Percentiles rank a stretch among this genome's conserved stretches.
These are phyloP conservation scores for Mycalesis mineus DNA, from an alignment of 2,888 invertebrate genomes.

Conservation along the genomic window DNA sequence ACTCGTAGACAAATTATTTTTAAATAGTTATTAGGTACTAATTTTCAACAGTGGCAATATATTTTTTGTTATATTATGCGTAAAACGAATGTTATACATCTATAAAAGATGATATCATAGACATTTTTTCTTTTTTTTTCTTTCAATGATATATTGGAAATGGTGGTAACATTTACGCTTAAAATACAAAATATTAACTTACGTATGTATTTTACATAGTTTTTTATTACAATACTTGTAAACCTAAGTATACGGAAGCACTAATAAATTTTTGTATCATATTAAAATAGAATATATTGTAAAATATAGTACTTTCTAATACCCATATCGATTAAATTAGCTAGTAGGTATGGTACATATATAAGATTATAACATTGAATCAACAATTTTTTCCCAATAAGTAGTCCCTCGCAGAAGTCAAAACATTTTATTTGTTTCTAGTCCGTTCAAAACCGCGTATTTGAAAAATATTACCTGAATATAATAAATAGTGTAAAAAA, in stretches of 20 bases:
- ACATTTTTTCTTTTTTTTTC: background rate
- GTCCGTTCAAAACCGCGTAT: too few relatives aligned
- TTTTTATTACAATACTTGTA: slow-evolving; percentile 6
- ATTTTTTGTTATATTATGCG: background rate
- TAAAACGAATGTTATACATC: background rate
- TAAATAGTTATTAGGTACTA: background rate
- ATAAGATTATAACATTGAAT: slow-evolving; percentile 7
- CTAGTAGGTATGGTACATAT: slow-evolving; percentile 13
- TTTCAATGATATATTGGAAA: background rate
- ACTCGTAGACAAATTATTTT: background rate
- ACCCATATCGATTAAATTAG: slow-evolving; percentile 17
- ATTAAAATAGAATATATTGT: slow-evolving; percentile 44
- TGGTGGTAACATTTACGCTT: slow-evolving; percentile 8
- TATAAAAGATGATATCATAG: background rate
- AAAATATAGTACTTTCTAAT: slow-evolving; percentile 21
- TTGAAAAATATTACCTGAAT: too few relatives aligned
- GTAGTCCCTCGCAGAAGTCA: background rate
- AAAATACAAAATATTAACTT: slow-evolving; percentile 5
- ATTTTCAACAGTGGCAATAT: background rate
- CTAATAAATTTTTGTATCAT: slow-evolving; percentile 53
- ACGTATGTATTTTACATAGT: slow-evolving; percentile 6
- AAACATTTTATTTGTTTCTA: too few relatives aligned
- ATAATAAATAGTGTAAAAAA: too few relatives aligned
- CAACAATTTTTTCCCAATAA: slow-evolving; percentile 1
- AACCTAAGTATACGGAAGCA: slow-evolving; percentile 52